Conservation (phyloP, 2,888 invertebrate species). For the Bursaphelenchus okinawaensis region DNA sequence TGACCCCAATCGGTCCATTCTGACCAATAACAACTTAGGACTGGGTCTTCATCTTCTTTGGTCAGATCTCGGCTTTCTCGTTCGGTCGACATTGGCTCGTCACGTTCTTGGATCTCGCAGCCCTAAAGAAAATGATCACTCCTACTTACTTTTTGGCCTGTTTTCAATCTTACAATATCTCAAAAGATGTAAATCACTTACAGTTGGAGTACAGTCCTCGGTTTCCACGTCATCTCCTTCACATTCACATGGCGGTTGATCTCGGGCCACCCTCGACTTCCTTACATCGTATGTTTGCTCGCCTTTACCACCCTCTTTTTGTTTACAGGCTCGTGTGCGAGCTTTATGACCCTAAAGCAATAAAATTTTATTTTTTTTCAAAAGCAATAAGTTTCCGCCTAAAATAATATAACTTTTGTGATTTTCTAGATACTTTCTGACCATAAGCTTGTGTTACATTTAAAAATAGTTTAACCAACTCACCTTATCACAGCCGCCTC, state of each 20-base stretch:
- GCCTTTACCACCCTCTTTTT: not conserved
- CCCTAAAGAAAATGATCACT: not conserved
- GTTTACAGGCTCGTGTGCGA: conserved; percentile 13
- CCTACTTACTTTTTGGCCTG: not conserved
- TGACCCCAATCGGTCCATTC: conserved; percentile 27
- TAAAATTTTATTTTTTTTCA: too few species aligned
- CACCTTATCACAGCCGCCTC: conserved; percentile 5
- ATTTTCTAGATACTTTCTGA: too few species aligned
- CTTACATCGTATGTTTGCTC: conserved; percentile 9
- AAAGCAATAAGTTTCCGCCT: too few species aligned
- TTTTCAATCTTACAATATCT: too few species aligned
- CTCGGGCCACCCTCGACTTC: not conserved
- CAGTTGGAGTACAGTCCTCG: conserved; percentile 5
- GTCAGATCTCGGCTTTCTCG: not conserved
- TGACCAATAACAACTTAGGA: conserved; percentile 20
- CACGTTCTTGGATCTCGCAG: not conserved
- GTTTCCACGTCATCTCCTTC: conserved; percentile 14
- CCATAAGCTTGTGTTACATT: too few species aligned
- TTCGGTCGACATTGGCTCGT: not conserved
- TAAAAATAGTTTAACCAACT: too few species aligned
- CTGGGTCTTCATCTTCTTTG: conserved; percentile 8
- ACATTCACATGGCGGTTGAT: conserved; percentile 9
- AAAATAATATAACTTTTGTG: too few species aligned
- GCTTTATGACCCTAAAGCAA: conserved; percentile 10
- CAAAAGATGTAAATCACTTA: not conserved